A percentile compares a stretch with the other conserved stretches of the same genome.
Evolutionary conservation across 2,797 vertebrate species (phyloP).

Genomic region (Nothura maculosa): DNA sequence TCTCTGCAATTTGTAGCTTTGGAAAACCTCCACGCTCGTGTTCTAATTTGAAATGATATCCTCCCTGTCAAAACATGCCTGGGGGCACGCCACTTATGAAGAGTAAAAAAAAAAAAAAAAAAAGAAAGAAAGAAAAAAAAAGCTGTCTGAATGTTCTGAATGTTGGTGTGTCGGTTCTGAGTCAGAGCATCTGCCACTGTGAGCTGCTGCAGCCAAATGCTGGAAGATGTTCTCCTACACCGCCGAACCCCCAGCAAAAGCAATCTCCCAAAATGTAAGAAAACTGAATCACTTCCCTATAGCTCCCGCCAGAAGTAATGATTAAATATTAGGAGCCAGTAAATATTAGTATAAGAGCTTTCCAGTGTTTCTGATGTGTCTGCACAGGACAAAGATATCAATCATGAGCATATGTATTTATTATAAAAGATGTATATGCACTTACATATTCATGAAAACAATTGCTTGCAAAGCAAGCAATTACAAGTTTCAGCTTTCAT

Average conservation of each 20-base stretch:
- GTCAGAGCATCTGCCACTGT: slow-evolving; percentile 28
- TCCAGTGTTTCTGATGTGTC: background rate
- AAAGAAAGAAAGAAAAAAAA: too few relatives aligned
- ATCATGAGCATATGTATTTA: background rate
- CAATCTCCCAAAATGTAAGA: background rate
- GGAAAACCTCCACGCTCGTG: slow-evolving; percentile 42
- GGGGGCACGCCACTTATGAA: slow-evolving; percentile 12
- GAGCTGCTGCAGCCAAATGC: background rate
- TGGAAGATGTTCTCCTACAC: background rate
- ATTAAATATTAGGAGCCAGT: background rate
- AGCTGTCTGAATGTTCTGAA: background rate
- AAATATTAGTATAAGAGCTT: accelerated
- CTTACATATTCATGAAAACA: background rate
- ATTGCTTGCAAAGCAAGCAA: background rate
- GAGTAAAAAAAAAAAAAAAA: background rate
- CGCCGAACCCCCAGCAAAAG: background rate
- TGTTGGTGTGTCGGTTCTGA: slow-evolving; percentile 31
- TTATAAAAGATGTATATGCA: background rate
- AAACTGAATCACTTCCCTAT: background rate
- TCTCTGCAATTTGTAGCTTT: slow-evolving; percentile 34
- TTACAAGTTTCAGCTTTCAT: background rate
- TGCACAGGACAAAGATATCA: background rate
- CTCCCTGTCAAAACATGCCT: slow-evolving; percentile 58
- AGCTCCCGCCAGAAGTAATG: background rate
- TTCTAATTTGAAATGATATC: slow-evolving; percentile 55